Percentiles rank a stretch among this genome's conserved stretches.
Evolutionary conservation across 2,888 invertebrate genomes (phyloP).

Genomic region (Calameuta filiformis): DNA sequence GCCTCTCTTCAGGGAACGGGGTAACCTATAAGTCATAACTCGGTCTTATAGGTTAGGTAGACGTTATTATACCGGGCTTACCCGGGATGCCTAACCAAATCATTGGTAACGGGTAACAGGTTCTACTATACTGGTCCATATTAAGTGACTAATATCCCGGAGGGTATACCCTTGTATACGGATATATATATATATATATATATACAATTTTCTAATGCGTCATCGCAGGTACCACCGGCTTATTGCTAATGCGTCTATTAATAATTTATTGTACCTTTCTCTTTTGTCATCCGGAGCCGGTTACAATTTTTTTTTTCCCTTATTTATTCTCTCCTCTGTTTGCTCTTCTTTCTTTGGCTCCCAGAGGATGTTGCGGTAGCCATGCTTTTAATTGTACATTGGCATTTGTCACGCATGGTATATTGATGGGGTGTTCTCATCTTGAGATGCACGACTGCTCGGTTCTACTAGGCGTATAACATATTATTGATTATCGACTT

Average conservation of each 20-base stretch:
- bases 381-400: neutral
- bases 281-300: neutral
- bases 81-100: constrained; percentile 23
- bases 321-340: neutral
- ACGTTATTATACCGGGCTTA: neutral
- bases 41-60: neutral
- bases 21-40: constrained; percentile 1
- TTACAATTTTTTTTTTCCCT: neutral
- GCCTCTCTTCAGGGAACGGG: neutral
- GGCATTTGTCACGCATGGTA: neutral
- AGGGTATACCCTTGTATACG: neutral
- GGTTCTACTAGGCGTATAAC: neutral
- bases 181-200: neutral
- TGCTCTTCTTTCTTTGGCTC: neutral
- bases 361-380: neutral
- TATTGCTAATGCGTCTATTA: neutral
- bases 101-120: constrained; percentile 41
- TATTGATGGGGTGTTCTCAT: neutral
- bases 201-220: neutral
- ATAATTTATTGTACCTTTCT: neutral
- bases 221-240: neutral
- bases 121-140: constrained; percentile 18
- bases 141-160: constrained; percentile 14
- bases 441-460: neutral
- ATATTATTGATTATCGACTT: neutral